Base-by-base conservation (phyloP, 2,113 vertebrate genomes). In the Phasianus colchicus region DNA sequence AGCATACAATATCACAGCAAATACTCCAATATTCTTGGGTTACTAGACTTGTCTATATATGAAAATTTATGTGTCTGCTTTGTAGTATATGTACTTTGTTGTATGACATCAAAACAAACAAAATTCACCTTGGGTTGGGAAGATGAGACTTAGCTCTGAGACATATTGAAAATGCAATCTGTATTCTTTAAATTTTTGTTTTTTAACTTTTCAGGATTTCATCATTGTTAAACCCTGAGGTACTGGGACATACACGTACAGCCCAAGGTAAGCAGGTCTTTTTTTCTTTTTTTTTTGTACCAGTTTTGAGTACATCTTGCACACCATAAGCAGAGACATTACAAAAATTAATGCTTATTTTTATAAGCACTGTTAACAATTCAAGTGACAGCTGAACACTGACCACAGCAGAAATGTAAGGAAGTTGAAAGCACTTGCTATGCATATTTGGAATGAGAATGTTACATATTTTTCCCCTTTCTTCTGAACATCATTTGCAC, bases 171-270 rank as follows among this genome's bases (percentile, higher is more conserved):
- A 89, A 95, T 95, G 91, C 47, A 38, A 60, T 83, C 83, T 42
- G 77, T 92, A 54, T 86, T 86, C 50, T 48, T 70, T 18, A 86
- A 66, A 30, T 78, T 38, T 92, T 43, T 77, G 16, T 70, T 83
- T 79, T 88, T 74, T 61, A 69, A 74, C 63, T 69, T 67, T 92
- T 69, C 74, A 43, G 84, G 91, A 92, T 94, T 96, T 94, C 82
- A 93, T 67, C 85, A 61, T 50, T 89, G 66, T 83, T 89, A 92
- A 95, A 54, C n/a, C n/a, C 89, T 92, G 91, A 88, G 90, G 60
- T 84, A 60, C 47, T 61, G 57, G 74, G 75, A 78, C 47, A 48
- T 45, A 36, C 43, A 83, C 80, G 91, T 88, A 20, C 32, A 18
- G 55, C 55, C 18, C 30, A 57, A n/a, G 30, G 30, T 32, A 57